Base-by-base conservation (phyloP, 2,888 invertebrate species). In the Ceramica pisi region DNA sequence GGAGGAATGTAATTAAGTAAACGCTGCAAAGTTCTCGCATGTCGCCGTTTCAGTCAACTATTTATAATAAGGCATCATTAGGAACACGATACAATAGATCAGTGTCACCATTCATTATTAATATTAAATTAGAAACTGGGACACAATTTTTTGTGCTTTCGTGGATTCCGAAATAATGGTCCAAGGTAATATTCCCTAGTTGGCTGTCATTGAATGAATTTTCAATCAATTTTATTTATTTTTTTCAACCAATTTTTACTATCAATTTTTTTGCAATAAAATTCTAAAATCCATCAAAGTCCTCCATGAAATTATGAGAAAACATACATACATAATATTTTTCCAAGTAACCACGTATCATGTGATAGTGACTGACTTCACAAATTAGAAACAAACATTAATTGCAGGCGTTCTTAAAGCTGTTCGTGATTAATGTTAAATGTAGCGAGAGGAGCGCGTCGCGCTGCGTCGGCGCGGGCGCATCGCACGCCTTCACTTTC, bases 401-500 rank as follows among this genome's bases (percentile, higher is more conserved):
- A 80, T 80, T 71, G 67, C 69, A 61, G 79, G 74, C 77, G 84
- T 81, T 86, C 84, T 84, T 86, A 86, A 82, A 83, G 74, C 73
- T 70, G 75, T 82, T 83, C 64, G 57, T 77, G 78, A 81, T 81
- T 82, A 86, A 84, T 85, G 83, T 75, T 83, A 87, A 31, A 85
- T 86, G 83, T 84, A 85, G 79, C 82, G 83, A 83, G 86, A 86
- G 80, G 71, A 80, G 80, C 70, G 77, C 41, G 75, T 5, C 21
- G 48, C 23, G 38, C 75, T 78, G 81, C 85, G 86, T 85, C 59
- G 79, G 76, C 86, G 83, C 87, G 84, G 79, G 76, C 86, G 83
- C 87, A 84, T 85, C 80, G 64, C 77, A 75, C 78, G 76, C 87
- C 71, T 88, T 91, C 90, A 92, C 92, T 92, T 92, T 92, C 92